Base-by-base conservation (phyloP, 2,113 vertebrate genomes). In the Seriola aureovittata region DNA sequence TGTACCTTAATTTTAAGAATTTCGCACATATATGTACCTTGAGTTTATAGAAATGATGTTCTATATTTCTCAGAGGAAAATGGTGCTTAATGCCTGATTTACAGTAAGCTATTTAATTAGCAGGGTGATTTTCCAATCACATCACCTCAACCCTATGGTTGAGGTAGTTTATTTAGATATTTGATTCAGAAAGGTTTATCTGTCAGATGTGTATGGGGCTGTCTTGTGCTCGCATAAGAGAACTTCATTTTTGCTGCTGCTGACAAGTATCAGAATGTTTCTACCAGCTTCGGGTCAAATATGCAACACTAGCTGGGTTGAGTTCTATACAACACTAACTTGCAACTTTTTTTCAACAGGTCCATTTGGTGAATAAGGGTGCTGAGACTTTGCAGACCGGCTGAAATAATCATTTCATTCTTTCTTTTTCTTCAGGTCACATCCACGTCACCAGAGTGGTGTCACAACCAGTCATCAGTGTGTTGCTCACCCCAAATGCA, bases 1-100 rank as follows among this genome's bases (percentile, higher is more conserved):
- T 86, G 97, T 99, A 95, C 75, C 91, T 95, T 93, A 82, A 58
- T 83, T 58, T 78, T 85, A 94, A 92, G 92, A 54, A 8, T 72
- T 68, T 34, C 4, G 4, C 70, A 44, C 58, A 54, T 17, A 19
- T 21, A 4, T 55, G 34, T 57, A 64, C 36, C 34, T 59, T 72
- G 57, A 82, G 78, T 63, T 8, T 77, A 75, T 36, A 57, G 62
- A 40, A 21, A 40, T 58, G 19, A n/a, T 76, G 48, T 71, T 71
- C 46, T 58, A 54, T 58, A 54, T 59, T 52, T 57, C 25, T 69
- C 1, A 40, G 34, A 29, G 38, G 42, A 46, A 86, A 78, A 48
- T 29, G 21, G 17, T 69, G 38, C 68, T 34, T 55, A 63, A 0
- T 6, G 14, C 50, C 5, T 40, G n/a, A 13, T 52, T 42, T 40